Evolutionary conservation across 1,140 invertebrate species (phyloP), one percentile per base, ranked within the genome.

Genomic region (Ceratosolen fusciceps): DNA sequence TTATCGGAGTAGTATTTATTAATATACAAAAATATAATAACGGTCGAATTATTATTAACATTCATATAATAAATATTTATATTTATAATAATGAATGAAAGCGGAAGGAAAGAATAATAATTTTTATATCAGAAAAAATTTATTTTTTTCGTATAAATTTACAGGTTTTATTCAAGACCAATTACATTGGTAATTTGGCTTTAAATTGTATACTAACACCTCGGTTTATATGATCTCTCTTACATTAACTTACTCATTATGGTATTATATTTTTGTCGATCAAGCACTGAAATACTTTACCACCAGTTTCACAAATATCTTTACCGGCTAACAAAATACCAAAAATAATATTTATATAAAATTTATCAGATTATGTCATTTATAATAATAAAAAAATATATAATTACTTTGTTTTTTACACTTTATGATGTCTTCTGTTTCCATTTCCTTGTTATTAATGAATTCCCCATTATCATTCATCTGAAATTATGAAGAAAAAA

Each of bases 251-350:
- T n/a, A 24, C 7, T 21, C 21, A 24, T 54, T 54, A 54, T 7
- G 68, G 68, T 24, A 71, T 37, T 3, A 71, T 43, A 16, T 31
- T 16, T 8, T 75, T 47, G 16, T 58, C 19, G 0, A n/a, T 0
- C 12, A 56, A 67, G 21, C 67, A 77, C 39, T 39, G 52, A 26
- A 77, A 60, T 0, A 71, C 37, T 43, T 77, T 77, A 14, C 76
- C 76, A n/a, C 31, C 76, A 49, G 67, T 77, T 31, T 77, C 67
- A 54, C 76, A 77, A n/a, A 24, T 24, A 49, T 71, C 67, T 31
- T 12, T 9, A 2, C 76, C 67, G n/a, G n/a, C 67, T 77, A 29
- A 52, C 31, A 47, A 77, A 31, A 39, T 43, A 54, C 24, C 37
- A 77, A 29, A 67, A 7, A 19, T 24, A 16, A 31, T 60, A 54